Evolutionary conservation across 2,888 invertebrate species (phyloP), one percentile per base, ranked within the genome.

Genomic region (Leucoma salicis): DNA sequence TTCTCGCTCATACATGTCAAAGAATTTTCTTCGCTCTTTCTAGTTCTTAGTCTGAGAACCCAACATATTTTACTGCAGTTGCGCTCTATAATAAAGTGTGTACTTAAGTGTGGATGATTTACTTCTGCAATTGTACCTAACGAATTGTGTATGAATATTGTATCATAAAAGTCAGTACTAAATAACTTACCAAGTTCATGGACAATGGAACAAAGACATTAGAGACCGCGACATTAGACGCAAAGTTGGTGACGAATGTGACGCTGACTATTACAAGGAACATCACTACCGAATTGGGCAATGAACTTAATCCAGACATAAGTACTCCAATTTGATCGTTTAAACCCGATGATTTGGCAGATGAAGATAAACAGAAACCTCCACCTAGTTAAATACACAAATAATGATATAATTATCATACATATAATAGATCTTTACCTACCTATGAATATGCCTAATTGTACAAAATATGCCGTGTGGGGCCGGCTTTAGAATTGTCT

Each of bases 221-320:
- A 31, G 67, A 69, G 2, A 84, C 73, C 1, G 82, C 87, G 0
- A 87, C 79, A 43, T 85, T 88, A 0, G 87, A 83, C 0, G 86
- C 84, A 35, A 88, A 80, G 39, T 88, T 87, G 0, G 87, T 87
- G 0, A 84, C 24, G 11, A 83, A 62, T 0, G 74, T 35, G 0
- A 79, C 67, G 1, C 76, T 45, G 0, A 74, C 1, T 2, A 82
- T 69, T 0, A 83, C 48, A 0, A 82, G 13, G 0, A 84, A 41
- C 2, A 85, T 11, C 0, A 78, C 37, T 0, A 66, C 0, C 0
- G 24, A 1, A 32, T 77, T 71, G 1, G 80, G 76, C 7, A 78
- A 37, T 0, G 0, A 1, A 5, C 59, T 45, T 3, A 81, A 37
- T 0, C 7, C 14, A n/a, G 55, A 37, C 16, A 84, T 46, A 1